Conservation (phyloP, 30 jellyfish, hydroid and myxozoan genomes). For the Hydractinia symbiolongicarpus region DNA sequence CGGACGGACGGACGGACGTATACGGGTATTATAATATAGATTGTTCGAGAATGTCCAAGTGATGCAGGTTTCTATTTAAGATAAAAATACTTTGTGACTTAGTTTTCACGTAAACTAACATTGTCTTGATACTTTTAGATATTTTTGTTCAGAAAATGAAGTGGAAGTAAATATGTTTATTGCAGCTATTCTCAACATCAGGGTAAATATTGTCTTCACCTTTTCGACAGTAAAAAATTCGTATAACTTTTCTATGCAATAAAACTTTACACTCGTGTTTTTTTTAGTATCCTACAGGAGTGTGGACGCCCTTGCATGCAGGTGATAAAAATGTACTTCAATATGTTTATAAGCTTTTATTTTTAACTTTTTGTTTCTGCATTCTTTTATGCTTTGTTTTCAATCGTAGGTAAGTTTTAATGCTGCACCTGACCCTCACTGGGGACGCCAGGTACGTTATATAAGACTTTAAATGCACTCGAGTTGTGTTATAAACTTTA, state of each 20-base stretch:
- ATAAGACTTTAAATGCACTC: too few species aligned
- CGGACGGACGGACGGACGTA: too few species aligned
- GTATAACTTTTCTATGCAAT: not conserved
- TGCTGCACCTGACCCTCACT: too few species aligned
- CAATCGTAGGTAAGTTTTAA: too few species aligned
- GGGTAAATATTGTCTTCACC: conserved; percentile 34
- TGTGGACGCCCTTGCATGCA: conserved; percentile 69
- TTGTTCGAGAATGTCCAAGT: too few species aligned
- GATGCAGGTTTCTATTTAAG: too few species aligned
- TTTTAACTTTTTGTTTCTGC: too few species aligned
- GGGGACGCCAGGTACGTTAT: too few species aligned
- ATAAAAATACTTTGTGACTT: not conserved
- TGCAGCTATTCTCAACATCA: conserved; percentile 62
- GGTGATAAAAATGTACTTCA: conserved; percentile 21
- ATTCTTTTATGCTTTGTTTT: too few species aligned
- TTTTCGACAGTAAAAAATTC: not conserved
- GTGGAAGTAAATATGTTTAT: conserved; percentile 54
- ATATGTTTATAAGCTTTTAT: too few species aligned
- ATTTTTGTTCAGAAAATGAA: conserved; percentile 69
- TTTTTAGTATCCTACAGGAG: conserved; percentile 72
- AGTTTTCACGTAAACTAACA: not conserved
- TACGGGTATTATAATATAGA: too few species aligned
- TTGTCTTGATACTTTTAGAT: conserved; percentile 28
- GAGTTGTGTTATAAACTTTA: too few species aligned
- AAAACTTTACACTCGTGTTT: not conserved